Evolutionary conservation across 2,888 invertebrate genomes (phyloP), one percentile per base, ranked within the genome.

Genomic region (Apodemia duryi): DNA sequence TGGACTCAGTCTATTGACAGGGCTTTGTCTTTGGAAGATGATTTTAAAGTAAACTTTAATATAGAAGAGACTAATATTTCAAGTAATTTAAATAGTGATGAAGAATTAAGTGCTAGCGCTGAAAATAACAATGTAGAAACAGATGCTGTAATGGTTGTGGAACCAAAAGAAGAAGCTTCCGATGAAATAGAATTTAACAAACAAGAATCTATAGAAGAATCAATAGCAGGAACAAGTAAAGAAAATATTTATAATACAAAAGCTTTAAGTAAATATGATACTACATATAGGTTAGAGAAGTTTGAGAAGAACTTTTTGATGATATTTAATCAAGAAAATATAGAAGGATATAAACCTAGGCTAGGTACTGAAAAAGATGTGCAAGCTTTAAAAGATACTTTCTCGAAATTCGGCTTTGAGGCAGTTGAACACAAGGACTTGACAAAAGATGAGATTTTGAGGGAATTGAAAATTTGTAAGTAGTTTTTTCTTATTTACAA

Each of bases 341-440:
- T 83, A 29, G 75, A 76, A 11, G 82, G 79, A 0, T 77, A 78
- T 54, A 69, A 69, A n/a, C 77, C 77, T 1, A 77, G 86, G 63
- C 51, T 72, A n/a, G 86, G 86, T 0, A 83, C 86, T 6, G 74
- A 77, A 6, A 74, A 76, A 69, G 87, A 87, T n/a, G 83, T 80
- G 0, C 72, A 75, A 0, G 71, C 75, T 28, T 71, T 87, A 75
- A 71, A 54, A 4, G 54, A 54, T 1, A 54, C 54, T 11, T 54
- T 54, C 32, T 28, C 29, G 54, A 54, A 54, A 6, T 83, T 77
- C 2, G 78, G 79, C 21, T 87, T 87, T 65, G 81, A 83, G 70
- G 77, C 82, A 0, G 67, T 69, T 4, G 74, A 75, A 46, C 75
- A 80, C 62, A 69, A 74, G 2, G 81, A 87, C 75, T 70, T 76